Evolutionary conservation across 2,113 vertebrate species (phyloP), one percentile per base, ranked within the genome.

Genomic region (Candoia aspera): DNA sequence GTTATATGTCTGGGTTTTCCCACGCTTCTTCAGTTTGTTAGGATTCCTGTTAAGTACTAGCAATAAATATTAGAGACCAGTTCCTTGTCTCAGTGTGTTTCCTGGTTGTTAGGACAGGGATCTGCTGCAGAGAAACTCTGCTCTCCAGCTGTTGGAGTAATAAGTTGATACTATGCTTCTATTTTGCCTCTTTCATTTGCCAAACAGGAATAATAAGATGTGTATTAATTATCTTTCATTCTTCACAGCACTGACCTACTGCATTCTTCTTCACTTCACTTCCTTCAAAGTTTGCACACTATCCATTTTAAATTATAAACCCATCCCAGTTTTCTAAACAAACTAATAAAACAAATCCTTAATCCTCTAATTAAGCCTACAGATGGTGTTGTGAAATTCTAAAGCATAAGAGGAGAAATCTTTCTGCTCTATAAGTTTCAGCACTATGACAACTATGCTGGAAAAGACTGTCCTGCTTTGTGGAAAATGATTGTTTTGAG

Each of bases 281-380:
- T 12, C 86, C 93, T 95, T 93, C 90, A 93, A 92, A 68, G 54
- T 46, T 37, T 37, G 5, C n/a, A 3, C 19, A 49, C 94, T 92
- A 90, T 33, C 94, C 95, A 91, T 91, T 94, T 46, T 90, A 5
- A 93, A 94, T 92, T 93, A 94, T 93, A 89, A 91, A 93, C 73
- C 94, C n/a, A 84, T 90, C 95, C 94, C 59, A 86, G 84, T 57
- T 90, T 95, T 92, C 92, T 94, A 93, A 91, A 90, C 85, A 93
- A 62, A n/a, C 42, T 46, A 6, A 87, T 90, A 94, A 94, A 89
- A 94, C 90, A 89, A 94, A 84, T 96, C 62, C 84, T 89, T 93
- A 87, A 90, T 90, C 92, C 92, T 91, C 90, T 94, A 95, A 95
- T 91, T 90, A 97, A 93, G n/a, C 94, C 93, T 92, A 91, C 83